These are phyloP conservation scores for Cancer borealis DNA, from an alignment of 2,888 invertebrate species.

Conservation along the genomic window DNA sequence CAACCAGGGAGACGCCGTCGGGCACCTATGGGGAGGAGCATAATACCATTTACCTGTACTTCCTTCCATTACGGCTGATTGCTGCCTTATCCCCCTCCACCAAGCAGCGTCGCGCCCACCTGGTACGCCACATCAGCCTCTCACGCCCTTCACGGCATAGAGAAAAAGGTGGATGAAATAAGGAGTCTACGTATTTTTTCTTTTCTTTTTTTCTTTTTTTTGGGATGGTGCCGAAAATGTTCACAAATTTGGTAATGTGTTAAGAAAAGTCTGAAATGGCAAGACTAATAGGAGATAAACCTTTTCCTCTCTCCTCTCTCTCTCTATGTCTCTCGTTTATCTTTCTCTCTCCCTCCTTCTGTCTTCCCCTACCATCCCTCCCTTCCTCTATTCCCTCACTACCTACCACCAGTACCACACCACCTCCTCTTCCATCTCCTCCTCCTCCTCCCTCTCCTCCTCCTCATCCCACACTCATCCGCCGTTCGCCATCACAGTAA, in stretches of 20 bases:
- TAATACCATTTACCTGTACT: slow-evolving; percentile 55
- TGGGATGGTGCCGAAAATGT: not conserved
- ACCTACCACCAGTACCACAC: not conserved
- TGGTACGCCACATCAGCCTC: not conserved
- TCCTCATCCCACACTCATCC: not conserved
- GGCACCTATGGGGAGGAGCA: slow-evolving; percentile 35
- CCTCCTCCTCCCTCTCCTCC: not conserved
- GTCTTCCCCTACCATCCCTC: not conserved
- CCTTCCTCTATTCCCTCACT: slow-evolving; percentile 5
- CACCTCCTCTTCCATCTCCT: not conserved
- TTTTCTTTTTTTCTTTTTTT: not conserved
- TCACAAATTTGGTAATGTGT: not conserved
- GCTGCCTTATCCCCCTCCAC: slow-evolving; percentile 46
- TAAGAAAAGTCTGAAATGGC: not conserved
- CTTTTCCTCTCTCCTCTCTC: not conserved
- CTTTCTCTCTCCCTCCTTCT: slow-evolving; percentile 8
- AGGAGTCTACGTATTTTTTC: not conserved
- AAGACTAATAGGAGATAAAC: not conserved
- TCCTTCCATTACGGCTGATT: slow-evolving; percentile 63
- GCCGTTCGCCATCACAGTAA: not conserved
- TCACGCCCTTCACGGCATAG: not conserved
- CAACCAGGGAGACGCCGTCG: slow-evolving; percentile 43
- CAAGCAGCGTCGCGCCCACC: not conserved
- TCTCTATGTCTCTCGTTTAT: not conserved
- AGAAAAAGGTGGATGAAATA: not conserved